These are phyloP conservation scores for Caradrina clavipalpis DNA, from an alignment of 2,888 invertebrate species.

Conservation along the genomic window DNA sequence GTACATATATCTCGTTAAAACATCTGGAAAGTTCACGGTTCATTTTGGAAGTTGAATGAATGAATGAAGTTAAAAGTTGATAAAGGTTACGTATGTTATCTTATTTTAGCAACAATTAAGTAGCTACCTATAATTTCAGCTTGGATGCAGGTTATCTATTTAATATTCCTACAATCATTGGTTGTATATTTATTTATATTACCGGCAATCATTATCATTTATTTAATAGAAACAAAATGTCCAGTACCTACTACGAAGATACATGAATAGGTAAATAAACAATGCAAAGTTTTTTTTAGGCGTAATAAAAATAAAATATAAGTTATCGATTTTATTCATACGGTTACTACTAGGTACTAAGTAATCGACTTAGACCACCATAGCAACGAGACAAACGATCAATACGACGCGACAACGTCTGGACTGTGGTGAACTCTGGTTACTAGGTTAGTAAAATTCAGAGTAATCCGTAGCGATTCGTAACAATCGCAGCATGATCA, in stretches of 20 bases:
- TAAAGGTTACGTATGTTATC: slow-evolving; percentile 11
- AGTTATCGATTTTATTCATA: background rate
- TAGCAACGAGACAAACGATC: slow-evolving; percentile 33
- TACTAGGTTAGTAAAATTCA: background rate
- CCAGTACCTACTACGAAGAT: background rate
- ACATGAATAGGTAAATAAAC: background rate
- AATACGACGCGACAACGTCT: slow-evolving; percentile 5
- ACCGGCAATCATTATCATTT: background rate
- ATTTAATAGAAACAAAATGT: background rate
- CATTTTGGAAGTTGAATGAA: background rate
- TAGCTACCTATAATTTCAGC: too few species aligned
- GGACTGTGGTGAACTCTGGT: background rate
- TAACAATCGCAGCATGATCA: slow-evolving; percentile 30
- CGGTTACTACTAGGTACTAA: background rate
- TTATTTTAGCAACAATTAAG: background rate
- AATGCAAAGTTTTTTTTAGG: too few species aligned
- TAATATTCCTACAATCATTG: too few species aligned
- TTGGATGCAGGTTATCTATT: background rate
- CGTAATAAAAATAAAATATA: background rate
- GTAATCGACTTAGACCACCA: slow-evolving; percentile 5
- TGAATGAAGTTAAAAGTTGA: slow-evolving; percentile 13
- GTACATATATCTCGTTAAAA: background rate
- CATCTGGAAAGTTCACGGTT: background rate
- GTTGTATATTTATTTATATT: background rate
- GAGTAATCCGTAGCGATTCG: slow-evolving; percentile 35